Conservation (phyloP, 1,140 invertebrate species). For the Halotydeus destructor region DNA sequence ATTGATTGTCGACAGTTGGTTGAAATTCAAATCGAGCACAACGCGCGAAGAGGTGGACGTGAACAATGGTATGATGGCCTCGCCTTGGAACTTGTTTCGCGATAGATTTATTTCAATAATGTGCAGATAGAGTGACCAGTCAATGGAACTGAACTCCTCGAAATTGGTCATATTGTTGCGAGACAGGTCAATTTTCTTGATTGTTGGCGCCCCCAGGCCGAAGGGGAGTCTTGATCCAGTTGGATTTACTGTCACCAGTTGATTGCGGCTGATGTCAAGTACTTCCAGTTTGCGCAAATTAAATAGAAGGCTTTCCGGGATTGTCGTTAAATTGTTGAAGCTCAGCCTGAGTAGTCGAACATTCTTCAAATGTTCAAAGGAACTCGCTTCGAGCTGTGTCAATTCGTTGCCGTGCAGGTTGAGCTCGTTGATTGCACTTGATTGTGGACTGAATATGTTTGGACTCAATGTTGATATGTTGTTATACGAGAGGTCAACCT, state of each 20-base stretch:
- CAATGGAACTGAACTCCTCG: constrained; percentile 11
- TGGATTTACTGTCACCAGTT: constrained; percentile 11
- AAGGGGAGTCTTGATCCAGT: constrained; percentile 8
- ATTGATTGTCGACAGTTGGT: constrained; percentile 14
- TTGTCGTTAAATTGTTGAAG: constrained; percentile 6
- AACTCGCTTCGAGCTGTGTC: constrained; percentile 1
- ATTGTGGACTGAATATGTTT: constrained; percentile 9
- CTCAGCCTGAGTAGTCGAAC: constrained; percentile 6
- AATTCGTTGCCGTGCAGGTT: constrained; percentile 11
- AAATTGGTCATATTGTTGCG: constrained; percentile 13
- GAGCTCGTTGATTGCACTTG: constrained; percentile 5
- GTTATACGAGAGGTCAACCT: constrained; percentile 13
- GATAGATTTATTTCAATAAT: constrained; percentile 14
- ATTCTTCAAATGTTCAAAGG: constrained; percentile 8
- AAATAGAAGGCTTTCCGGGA: constrained; percentile 9
- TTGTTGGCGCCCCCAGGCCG: constrained; percentile 4
- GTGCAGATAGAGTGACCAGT: constrained; percentile 15
- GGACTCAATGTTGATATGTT: constrained; percentile 4
- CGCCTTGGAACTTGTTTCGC: constrained; percentile 14
- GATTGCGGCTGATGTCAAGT: constrained; percentile 14
- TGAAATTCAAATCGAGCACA: constrained; percentile 12
- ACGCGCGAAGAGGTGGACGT: constrained; percentile 7
- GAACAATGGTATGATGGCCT: constrained; percentile 14
- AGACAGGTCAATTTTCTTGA: constrained; percentile 11
- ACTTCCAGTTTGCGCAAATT: constrained; percentile 11